Base-by-base conservation (phyloP, 2,888 invertebrate genomes). In the Athripsodes cinereus region DNA sequence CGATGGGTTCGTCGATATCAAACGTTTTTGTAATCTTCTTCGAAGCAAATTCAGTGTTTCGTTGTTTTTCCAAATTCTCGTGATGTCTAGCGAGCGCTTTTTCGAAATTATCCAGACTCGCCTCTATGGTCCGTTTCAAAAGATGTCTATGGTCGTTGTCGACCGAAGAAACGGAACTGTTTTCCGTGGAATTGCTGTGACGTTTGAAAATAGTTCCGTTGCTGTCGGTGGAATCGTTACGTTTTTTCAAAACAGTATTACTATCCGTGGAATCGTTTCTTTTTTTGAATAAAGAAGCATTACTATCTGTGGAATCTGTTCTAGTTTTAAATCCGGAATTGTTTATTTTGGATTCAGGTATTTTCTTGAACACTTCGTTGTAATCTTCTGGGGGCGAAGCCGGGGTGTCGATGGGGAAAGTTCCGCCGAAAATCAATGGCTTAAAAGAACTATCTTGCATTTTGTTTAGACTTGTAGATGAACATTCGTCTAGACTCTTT, bases 371-470 rank as follows among this genome's bases (percentile, higher is more conserved):
- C 60, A 26, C 34, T 6, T 21, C 22, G 40, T 48, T 54, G 22
- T 52, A 53, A 2, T 50, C 22, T 50, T 65, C 67, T 55, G 66
- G 66, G 21, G 69, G 70, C 18, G 70, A 66, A 31, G 72, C 70
- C 22, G 91, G 91, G 68, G 82, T 81, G 70, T 92, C 92, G 64
- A 93, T 92, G 2, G 92, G 92, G 78, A 83, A 93, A 2, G 92
- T 93, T 54, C 92, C 92, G 66, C 90, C 90, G 71, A 90, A 92
- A 61, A 91, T 81, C 50, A 92, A 79, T 61, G 87, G 87, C 68
- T 83, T 84, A 69, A 79, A 83, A 1, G 48, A 19, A 51, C 50
- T 20, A 47, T 59, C 64, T 22, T 57, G 55, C 22, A 21, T 49
- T 46, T 55, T 58, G 16, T 50, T 57, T 22, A 65, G 61, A 49